A percentile compares a stretch with the other conserved stretches of the same genome.
phyloP scores from a whole-genome alignment of 2,113 vertebrate species.

The Lophochroa leadbeateri region DNA sequence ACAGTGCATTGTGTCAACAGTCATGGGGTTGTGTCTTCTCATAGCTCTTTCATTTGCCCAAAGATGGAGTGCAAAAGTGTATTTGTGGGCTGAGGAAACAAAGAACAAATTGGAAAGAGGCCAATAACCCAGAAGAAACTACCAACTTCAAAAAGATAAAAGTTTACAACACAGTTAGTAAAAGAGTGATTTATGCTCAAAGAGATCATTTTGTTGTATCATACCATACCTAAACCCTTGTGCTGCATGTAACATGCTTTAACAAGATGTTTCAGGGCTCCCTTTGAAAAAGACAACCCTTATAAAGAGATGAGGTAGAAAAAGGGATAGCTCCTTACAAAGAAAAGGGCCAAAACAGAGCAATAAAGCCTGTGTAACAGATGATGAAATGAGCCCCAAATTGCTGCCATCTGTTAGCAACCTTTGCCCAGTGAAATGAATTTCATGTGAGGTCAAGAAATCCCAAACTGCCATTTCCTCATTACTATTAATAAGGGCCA shows the following conservation, averaged over 20 bases:
- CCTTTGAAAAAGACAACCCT: conserved; percentile 38
- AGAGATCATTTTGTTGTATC: not conserved
- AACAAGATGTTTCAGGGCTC: conserved; percentile 37
- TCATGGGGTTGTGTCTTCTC: not conserved
- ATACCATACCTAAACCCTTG: not conserved
- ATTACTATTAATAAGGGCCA: conserved; percentile 42
- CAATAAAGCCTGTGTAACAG: not conserved
- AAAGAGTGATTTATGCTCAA: not conserved
- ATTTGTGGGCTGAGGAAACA: not conserved
- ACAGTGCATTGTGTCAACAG: rapidly evolving
- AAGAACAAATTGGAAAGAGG: conserved; percentile 13
- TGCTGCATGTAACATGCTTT: not conserved
- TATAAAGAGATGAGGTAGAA: not conserved
- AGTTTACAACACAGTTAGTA: not conserved
- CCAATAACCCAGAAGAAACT: not conserved
- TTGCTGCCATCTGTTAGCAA: conserved; percentile 46
- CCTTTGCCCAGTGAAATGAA: conserved; percentile 13
- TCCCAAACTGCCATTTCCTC: conserved; percentile 55
- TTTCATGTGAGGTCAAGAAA: conserved; percentile 59
- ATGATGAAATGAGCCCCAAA: conserved; percentile 37
- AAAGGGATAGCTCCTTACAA: not conserved
- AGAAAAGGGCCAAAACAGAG: not conserved
- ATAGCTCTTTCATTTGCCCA: not conserved
- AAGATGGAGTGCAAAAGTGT: not conserved
- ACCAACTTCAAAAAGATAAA: conserved; percentile 3